Evolutionary conservation across 2,888 invertebrate species (phyloP).

Genomic region (Drosophila antonietae): DNA sequence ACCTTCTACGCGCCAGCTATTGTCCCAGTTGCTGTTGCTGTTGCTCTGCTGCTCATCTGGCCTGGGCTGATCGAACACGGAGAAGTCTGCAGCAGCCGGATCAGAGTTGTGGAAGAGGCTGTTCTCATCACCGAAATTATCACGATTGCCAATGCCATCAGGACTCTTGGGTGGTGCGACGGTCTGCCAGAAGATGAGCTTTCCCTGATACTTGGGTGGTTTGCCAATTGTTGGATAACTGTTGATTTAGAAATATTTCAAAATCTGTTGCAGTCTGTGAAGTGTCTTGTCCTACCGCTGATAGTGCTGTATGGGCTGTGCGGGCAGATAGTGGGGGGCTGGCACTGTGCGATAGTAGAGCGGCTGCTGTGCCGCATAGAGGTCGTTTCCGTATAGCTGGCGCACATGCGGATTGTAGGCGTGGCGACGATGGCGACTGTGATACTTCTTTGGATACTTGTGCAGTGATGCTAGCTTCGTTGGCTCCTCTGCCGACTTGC

Average conservation of each 20-base stretch:
- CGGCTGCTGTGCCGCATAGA: neutral
- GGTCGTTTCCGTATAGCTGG: neutral
- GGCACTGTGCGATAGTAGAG: neutral
- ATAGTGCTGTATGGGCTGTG: neutral
- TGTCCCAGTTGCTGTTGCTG: neutral
- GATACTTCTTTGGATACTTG: conserved; percentile 80
- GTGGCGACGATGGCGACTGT: conserved; percentile 73
- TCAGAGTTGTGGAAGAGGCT: conserved; percentile 69
- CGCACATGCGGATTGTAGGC: conserved; percentile 27
- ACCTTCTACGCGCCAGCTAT: neutral
- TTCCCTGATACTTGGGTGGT: conserved; percentile 38
- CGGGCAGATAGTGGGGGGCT: conserved; percentile 26
- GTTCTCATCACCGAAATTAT: conserved; percentile 33
- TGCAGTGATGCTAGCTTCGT: conserved; percentile 54
- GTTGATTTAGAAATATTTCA: neutral
- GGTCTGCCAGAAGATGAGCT: conserved; percentile 26
- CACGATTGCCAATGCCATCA: conserved; percentile 32
- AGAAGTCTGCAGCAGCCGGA: conserved; percentile 61
- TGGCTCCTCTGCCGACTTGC: conserved; percentile 37
- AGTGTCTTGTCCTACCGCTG: conserved; percentile 24
- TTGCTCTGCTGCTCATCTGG: conserved; percentile 14
- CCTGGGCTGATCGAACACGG: conserved; percentile 25
- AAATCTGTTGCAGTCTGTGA: too few species aligned
- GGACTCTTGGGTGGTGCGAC: neutral
- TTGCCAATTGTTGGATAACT: conserved; percentile 45